Conservation (phyloP, 2,113 vertebrate genomes). For the Psophia crepitans region DNA sequence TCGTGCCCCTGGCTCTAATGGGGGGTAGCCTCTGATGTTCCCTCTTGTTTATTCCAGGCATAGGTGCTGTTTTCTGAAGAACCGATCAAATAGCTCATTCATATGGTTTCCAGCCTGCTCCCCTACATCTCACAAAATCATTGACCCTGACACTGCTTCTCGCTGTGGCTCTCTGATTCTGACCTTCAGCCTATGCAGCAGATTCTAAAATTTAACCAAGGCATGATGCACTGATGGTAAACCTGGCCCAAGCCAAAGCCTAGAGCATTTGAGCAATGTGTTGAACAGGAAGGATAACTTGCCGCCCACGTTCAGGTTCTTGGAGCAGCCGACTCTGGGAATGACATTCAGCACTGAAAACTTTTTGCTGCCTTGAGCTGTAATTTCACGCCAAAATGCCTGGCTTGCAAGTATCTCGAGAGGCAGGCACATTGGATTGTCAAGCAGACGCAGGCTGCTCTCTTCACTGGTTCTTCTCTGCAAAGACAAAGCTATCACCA, state of each 20-base stretch:
- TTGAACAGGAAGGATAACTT: not conserved
- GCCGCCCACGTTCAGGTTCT: not conserved
- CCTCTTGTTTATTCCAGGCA: fast-evolving
- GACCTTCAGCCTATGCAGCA: not conserved
- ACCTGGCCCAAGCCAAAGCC: not conserved
- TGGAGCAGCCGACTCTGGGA: not conserved
- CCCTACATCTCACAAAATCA: fast-evolving
- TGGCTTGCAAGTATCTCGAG: not conserved
- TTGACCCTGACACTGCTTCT: not conserved
- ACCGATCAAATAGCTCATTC: not conserved
- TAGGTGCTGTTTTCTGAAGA: not conserved
- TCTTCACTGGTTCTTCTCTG: not conserved
- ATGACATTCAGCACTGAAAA: not conserved
- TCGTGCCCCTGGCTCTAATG: fast-evolving
- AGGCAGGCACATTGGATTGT: not conserved
- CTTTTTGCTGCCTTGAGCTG: not conserved
- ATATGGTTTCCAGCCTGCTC: not conserved
- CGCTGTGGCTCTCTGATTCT: not conserved
- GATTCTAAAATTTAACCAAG: not conserved
- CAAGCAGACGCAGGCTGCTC: not conserved
- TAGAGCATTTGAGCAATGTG: not conserved
- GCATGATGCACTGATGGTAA: not conserved
- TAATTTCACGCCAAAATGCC: not conserved
- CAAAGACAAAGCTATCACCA: not conserved
- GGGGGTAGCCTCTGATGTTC: not conserved